A percentile compares a stretch with the other conserved stretches of the same genome.
Conservation (phyloP, 2,888 invertebrate species). For the Callimorpha dominula region DNA sequence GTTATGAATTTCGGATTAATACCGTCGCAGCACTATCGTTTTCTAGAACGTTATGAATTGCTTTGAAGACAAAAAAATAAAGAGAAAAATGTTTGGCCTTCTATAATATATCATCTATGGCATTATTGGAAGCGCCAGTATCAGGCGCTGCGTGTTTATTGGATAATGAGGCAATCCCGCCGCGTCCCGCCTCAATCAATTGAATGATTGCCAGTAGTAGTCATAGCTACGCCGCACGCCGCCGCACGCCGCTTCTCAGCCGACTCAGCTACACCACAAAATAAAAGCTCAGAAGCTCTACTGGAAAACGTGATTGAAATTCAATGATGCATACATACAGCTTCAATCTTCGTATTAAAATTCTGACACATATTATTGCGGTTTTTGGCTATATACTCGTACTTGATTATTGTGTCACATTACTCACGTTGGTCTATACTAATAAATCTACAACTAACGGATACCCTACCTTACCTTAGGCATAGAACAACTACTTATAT, state of each 20-base stretch:
- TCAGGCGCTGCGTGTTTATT: slow-evolving; percentile 73
- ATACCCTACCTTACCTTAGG: too few relatives aligned
- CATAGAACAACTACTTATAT: too few relatives aligned
- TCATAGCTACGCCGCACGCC: slow-evolving; percentile 63
- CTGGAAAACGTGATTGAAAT: neutral
- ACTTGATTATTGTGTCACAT: too few relatives aligned
- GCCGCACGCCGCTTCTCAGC: slow-evolving; percentile 23
- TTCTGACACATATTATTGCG: neutral
- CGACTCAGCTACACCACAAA: neutral
- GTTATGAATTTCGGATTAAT: slow-evolving; percentile 37
- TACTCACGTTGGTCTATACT: too few relatives aligned
- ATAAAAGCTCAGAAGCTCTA: slow-evolving; percentile 10
- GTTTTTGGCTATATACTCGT: too few relatives aligned
- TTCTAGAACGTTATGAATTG: slow-evolving; percentile 25
- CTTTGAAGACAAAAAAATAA: slow-evolving; percentile 19
- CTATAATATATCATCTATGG: slow-evolving; percentile 39
- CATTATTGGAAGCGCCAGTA: slow-evolving; percentile 56
- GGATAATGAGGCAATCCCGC: slow-evolving; percentile 78
- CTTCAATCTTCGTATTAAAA: neutral
- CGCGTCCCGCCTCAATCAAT: slow-evolving; percentile 73
- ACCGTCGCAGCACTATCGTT: slow-evolving; percentile 22
- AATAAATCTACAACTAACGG: too few relatives aligned
- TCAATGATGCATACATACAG: neutral
- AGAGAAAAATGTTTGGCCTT: slow-evolving; percentile 44
- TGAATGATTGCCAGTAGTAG: slow-evolving; percentile 74